Conservation (phyloP, 2,888 invertebrate genomes). For the Ormyrus thymus region DNA sequence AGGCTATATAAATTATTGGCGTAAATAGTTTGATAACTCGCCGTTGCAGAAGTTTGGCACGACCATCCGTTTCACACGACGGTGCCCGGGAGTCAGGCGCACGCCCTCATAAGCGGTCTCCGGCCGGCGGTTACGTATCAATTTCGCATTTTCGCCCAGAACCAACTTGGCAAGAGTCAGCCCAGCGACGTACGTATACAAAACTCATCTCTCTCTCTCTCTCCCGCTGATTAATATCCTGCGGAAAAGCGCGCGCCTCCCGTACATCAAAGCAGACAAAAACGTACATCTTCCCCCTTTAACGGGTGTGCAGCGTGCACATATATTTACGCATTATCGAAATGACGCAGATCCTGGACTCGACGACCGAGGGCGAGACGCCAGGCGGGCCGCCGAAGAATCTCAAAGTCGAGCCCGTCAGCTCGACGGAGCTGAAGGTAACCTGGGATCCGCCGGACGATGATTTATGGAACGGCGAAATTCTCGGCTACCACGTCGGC, state of each 20-base stretch:
- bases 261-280: neutral
- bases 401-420: slow-evolving; percentile 88
- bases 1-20: slow-evolving; percentile 7
- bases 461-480: slow-evolving; percentile 91
- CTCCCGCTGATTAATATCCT: slow-evolving; percentile 26
- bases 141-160: slow-evolving; percentile 91
- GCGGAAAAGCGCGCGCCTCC: neutral
- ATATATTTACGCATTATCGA: neutral
- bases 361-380: slow-evolving; percentile 73
- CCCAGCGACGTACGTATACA: slow-evolving; percentile 83
- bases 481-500: slow-evolving; percentile 91
- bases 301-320: neutral
- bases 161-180: slow-evolving; percentile 90
- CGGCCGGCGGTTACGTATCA: slow-evolving; percentile 92
- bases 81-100: slow-evolving; percentile 88
- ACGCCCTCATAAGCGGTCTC: slow-evolving; percentile 86
- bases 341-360: slow-evolving; percentile 68
- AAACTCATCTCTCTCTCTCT: too few relatives aligned
- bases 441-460: slow-evolving; percentile 92
- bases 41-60: slow-evolving; percentile 85
- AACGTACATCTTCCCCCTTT: neutral
- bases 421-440: slow-evolving; percentile 89
- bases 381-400: slow-evolving; percentile 89
- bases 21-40: slow-evolving; percentile 48
- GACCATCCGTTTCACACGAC: slow-evolving; percentile 88